Conservation (phyloP, 2,797 vertebrate genomes). For the Notolabrus celidotus region DNA sequence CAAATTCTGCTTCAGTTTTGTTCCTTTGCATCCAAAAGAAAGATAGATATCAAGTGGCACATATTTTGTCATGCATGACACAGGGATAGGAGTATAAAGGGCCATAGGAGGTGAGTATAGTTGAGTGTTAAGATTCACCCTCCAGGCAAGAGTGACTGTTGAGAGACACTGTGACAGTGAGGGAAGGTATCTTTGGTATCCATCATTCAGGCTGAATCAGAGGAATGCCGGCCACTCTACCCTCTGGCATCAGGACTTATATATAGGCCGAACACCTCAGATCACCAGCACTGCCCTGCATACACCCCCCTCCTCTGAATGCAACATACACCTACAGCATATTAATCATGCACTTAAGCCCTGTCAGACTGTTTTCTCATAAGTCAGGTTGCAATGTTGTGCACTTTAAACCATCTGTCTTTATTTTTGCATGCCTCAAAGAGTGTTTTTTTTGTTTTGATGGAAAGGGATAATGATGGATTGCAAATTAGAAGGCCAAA, state of each 20-base stretch:
- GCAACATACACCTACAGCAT: slow-evolving; percentile 27
- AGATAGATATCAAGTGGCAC: slow-evolving; percentile 4
- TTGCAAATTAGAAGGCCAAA: slow-evolving; percentile 40
- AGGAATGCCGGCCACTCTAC: slow-evolving; percentile 63
- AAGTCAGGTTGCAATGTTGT: slow-evolving; percentile 8
- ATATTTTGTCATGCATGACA: slow-evolving; percentile 28
- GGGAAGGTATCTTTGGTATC: slow-evolving; percentile 57
- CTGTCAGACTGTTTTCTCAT: slow-evolving; percentile 27
- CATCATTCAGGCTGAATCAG: slow-evolving; percentile 71
- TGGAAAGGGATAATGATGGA: background rate
- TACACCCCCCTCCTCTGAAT: slow-evolving; percentile 31
- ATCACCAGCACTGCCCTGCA: slow-evolving; percentile 30
- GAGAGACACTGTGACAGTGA: slow-evolving; percentile 36
- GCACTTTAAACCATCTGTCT: slow-evolving; percentile 5
- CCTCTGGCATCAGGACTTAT: slow-evolving; percentile 57
- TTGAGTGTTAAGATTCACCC: slow-evolving; percentile 41
- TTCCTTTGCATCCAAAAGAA: background rate
- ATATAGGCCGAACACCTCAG: slow-evolving; percentile 57
- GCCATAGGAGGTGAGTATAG: slow-evolving; percentile 36
- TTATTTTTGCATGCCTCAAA: background rate
- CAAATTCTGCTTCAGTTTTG: no score
- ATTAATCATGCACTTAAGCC: slow-evolving; percentile 42
- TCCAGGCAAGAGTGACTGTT: slow-evolving; percentile 13
- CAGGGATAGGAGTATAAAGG: background rate
- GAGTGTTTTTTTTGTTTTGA: no score